Base-by-base conservation (phyloP, 1,140 invertebrate genomes). In the Atta colombica region DNA sequence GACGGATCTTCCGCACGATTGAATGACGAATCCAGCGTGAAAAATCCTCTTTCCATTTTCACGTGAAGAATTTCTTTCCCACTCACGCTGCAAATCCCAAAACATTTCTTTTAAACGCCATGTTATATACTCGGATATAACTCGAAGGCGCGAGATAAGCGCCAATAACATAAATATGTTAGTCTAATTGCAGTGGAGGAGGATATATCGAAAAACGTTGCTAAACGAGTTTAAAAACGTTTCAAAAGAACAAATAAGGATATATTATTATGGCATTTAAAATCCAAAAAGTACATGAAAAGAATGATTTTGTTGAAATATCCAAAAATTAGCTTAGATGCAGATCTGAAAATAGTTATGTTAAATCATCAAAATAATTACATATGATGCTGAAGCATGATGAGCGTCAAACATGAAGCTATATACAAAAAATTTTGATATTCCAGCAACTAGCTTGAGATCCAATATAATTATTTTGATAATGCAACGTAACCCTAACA, bases 21-120 rank as follows among this genome's bases (percentile, higher is more conserved):
- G 53, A 87, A 39, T 39, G 68, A 68, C 51, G 66, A 74, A 88
- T 39, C n/a, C n/a, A 16, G 14, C n/a, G 28, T 49, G 8, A 45
- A 61, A 61, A 61, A 61, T 4, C 55, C 35, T 16, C 55, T 6
- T 77, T 28, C 8, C 55, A 16, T 25, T 77, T 45, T 21, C 55
- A 25, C 55, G 21, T 16, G n/a, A 25, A 25, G 25, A 25, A 25
- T 25, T 0, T 25, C 25, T 25, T 25, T 60, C n/a, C n/a, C 65
- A 39, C n/a, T 3, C 72, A 12, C 12, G n/a, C 4, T 16, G 12
- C 55, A 45, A 77, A 77, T 61, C 35, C 4, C 31, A 1, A 77
- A 39, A 45, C 35, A 28, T 77, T 77, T 60, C 31, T 77, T 28
- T 45, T 75, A 75, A 75, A 75, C 53, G n/a, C 16, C 53, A 1